A percentile compares a stretch with the other conserved stretches of the same genome.
phyloP scores from a whole-genome alignment of 2,113 vertebrate genomes.

The Bagarius yarrelli region DNA sequence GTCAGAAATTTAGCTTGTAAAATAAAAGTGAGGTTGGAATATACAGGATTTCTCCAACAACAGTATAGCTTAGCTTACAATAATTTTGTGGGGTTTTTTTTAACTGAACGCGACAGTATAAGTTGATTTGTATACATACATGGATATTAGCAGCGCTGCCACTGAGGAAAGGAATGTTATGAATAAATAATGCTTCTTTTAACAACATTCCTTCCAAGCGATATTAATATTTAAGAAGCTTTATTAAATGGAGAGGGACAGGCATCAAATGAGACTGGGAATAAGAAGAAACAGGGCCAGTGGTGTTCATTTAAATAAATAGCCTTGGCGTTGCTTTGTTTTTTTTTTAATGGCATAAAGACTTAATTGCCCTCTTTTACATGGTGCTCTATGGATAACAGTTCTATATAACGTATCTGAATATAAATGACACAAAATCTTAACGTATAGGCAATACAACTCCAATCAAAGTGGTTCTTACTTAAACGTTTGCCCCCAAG shows the following conservation, averaged over 20 bases:
- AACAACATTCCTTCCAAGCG: constrained; percentile 63
- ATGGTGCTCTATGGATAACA: not conserved
- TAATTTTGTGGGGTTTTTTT: too few relatives aligned
- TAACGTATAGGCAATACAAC: not conserved
- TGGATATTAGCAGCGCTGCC: constrained; percentile 70
- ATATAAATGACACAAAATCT: not conserved
- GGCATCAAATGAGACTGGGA: constrained; percentile 70
- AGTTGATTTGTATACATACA: constrained; percentile 75
- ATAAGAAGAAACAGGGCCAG: constrained; percentile 46
- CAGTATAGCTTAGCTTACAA: not conserved
- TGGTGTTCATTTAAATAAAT: constrained; percentile 20
- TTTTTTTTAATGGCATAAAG: constrained; percentile 14
- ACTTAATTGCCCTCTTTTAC: not conserved
- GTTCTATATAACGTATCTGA: not conserved
- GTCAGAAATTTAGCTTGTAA: constrained; percentile 67
- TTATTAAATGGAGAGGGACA: constrained; percentile 66
- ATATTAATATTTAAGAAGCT: constrained; percentile 74
- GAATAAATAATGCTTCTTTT: constrained; percentile 76
- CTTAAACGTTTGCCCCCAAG: too few relatives aligned
- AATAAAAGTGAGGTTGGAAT: not conserved
- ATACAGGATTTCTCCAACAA: not conserved
- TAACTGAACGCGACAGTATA: constrained; percentile 57
- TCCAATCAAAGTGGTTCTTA: too few relatives aligned
- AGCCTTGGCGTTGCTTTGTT: constrained; percentile 9
- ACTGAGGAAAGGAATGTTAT: constrained; percentile 63